Percentiles rank a stretch among this genome's conserved stretches.
Evolutionary conservation across 2,888 invertebrate genomes (phyloP).

Genomic region (Clivina fossor): DNA sequence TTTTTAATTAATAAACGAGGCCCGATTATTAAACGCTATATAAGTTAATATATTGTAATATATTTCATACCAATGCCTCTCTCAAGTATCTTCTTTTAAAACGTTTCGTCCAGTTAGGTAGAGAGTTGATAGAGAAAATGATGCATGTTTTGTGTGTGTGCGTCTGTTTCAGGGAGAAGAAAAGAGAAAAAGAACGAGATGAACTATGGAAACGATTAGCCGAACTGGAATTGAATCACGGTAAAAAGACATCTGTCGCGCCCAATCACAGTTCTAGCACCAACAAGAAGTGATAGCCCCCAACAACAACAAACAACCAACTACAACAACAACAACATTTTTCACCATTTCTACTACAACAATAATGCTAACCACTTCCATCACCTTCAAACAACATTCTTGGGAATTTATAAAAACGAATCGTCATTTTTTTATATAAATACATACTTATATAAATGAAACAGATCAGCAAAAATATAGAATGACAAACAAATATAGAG

Average conservation of each 20-base stretch:
- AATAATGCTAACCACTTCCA: conserved; percentile 8
- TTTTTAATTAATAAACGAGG: too few species aligned
- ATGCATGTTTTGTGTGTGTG: conserved; percentile 2
- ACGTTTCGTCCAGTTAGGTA: too few species aligned
- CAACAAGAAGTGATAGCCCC: conserved; percentile 37
- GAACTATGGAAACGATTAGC: conserved; percentile 96
- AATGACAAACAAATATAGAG: too few species aligned
- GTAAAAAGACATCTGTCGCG: conserved; percentile 50
- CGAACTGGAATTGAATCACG: conserved; percentile 80
- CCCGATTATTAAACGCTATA: too few species aligned
- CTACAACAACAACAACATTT: conserved; percentile 5
- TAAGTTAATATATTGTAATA: too few species aligned
- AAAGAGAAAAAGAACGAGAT: conserved; percentile 93
- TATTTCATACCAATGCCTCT: too few species aligned
- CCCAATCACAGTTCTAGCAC: conserved; percentile 38
- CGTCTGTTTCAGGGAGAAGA: conserved; percentile 78
- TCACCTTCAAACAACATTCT: conserved; percentile 16
- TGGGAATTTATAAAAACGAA: too few species aligned
- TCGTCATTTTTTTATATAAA: too few species aligned
- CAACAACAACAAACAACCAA: not conserved
- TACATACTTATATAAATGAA: too few species aligned
- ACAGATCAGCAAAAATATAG: too few species aligned
- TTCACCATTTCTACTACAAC: conserved; percentile 4
- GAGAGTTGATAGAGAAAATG: not conserved
- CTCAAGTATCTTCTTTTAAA: too few species aligned